phyloP scores from a whole-genome alignment of 2,888 invertebrate genomes.

The Erannis defoliaria region DNA sequence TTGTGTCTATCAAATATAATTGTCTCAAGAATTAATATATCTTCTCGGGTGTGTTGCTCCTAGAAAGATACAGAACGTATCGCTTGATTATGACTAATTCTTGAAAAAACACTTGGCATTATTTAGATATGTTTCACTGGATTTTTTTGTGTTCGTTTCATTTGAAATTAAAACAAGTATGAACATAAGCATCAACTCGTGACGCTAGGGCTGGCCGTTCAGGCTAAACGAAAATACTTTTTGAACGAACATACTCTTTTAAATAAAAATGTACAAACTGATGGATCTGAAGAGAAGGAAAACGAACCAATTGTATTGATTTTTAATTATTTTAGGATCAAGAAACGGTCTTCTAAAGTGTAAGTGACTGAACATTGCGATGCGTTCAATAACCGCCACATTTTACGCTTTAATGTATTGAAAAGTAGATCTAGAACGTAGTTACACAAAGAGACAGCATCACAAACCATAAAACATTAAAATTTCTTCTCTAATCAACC shows the following conservation, averaged over 20 bases:
- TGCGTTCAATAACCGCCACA: slow-evolving; percentile 30
- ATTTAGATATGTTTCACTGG: no score
- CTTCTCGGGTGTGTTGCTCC: background rate
- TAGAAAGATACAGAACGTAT: slow-evolving; percentile 6
- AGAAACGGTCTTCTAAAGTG: slow-evolving; percentile 33
- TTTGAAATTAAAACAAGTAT: no score
- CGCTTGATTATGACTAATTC: background rate
- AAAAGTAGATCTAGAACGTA: slow-evolving; percentile 22
- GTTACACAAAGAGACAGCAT: slow-evolving; percentile 9
- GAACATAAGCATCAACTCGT: no score
- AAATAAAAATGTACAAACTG: no score
- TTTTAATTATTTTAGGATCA: slow-evolving; percentile 28
- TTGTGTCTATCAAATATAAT: no score
- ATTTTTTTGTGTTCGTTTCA: no score
- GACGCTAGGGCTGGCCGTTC: no score
- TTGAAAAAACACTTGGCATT: no score
- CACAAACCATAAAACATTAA: background rate
- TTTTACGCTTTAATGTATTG: slow-evolving; percentile 22
- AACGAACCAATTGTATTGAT: slow-evolving; percentile 19
- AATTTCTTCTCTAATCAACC: background rate
- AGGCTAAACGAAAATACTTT: no score
- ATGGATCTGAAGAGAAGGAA: no score
- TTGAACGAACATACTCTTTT: no score
- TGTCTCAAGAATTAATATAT: background rate
- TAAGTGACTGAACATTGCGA: slow-evolving; percentile 27